Percentiles rank a stretch among this genome's conserved stretches.
Evolutionary conservation across 2,113 vertebrate species (phyloP).

Genomic region (Scytalopus superciliaris): DNA sequence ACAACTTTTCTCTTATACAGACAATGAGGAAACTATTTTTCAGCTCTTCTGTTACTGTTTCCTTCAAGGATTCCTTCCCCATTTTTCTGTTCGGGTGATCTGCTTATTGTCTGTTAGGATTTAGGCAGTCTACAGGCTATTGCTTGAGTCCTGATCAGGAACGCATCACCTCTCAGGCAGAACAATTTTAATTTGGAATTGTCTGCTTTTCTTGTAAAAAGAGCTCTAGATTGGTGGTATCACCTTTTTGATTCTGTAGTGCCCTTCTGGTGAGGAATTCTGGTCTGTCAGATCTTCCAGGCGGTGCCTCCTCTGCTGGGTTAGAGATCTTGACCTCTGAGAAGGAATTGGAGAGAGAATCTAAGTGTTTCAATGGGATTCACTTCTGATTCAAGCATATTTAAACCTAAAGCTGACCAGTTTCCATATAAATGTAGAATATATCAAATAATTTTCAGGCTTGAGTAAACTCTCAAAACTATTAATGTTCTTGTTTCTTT

Average conservation of each 20-base stretch:
- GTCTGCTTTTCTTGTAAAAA: neutral
- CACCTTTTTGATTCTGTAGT: neutral
- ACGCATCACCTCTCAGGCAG: neutral
- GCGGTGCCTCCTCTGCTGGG: neutral
- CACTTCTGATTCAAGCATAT: neutral
- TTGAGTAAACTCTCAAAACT: neutral
- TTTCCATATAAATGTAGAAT: neutral
- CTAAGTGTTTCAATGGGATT: accelerated
- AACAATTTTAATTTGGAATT: neutral
- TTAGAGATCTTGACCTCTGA: neutral
- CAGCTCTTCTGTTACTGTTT: neutral
- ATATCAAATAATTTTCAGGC: neutral
- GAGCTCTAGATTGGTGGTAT: neutral
- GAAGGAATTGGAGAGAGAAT: accelerated
- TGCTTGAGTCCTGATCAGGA: neutral
- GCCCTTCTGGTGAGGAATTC: neutral
- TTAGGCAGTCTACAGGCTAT: neutral
- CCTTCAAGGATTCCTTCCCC: neutral
- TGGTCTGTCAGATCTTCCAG: neutral
- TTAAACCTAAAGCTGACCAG: neutral
- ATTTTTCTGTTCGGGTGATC: neutral
- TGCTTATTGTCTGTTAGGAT: neutral
- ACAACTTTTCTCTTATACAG: neutral
- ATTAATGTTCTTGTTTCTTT: accelerated
- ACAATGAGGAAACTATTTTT: accelerated